Evolutionary conservation across 2,888 invertebrate species (phyloP), one percentile per base, ranked within the genome.

Genomic region (Linnaemya tessellans): DNA sequence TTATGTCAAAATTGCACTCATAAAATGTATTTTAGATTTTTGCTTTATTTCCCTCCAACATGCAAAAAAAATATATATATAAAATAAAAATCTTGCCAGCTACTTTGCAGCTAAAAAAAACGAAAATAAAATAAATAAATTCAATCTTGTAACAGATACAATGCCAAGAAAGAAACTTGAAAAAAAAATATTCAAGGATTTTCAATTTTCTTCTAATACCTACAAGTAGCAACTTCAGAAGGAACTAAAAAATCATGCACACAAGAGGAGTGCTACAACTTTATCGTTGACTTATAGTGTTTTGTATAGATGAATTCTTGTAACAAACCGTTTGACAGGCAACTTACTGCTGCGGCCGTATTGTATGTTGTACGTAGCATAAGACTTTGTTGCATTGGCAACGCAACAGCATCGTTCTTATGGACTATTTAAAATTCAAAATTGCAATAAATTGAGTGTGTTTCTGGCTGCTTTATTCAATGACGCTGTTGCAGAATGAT

Each of bases 121-220:
- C n/a, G n/a, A n/a, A 60, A 54, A n/a, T 30, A 30, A 30, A 30
- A 30, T 22, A 70, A 73, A 54, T 22, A 46, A 46, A 54, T 25
- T 38, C 38, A 51, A 51, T 49, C 30, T 62, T 13, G 46, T 41
- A 51, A 64, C 38, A 38, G 51, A 7, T 74, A 65, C 64, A 54
- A 43, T 64, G 18, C 1, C 18, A 20, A 30, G 41, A 58, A 41
- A 8, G 56, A n/a, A 58, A 74, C 60, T 74, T 62, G 62, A 49
- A 74, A 74, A 56, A 18, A 25, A 11, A 13, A 25, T 25, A 13
- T 58, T 74, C 56, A 77, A 77, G 75, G 75, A 77, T 65, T 65
- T 77, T 77, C 56, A 77, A 56, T 67, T 67, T 58, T 67, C 38
- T 25, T 67, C 49, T 68, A 49, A 58, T 56, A 65, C 20, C 9